phyloP scores from a whole-genome alignment of 2,888 invertebrate species.

The Corythucha ciliata region DNA sequence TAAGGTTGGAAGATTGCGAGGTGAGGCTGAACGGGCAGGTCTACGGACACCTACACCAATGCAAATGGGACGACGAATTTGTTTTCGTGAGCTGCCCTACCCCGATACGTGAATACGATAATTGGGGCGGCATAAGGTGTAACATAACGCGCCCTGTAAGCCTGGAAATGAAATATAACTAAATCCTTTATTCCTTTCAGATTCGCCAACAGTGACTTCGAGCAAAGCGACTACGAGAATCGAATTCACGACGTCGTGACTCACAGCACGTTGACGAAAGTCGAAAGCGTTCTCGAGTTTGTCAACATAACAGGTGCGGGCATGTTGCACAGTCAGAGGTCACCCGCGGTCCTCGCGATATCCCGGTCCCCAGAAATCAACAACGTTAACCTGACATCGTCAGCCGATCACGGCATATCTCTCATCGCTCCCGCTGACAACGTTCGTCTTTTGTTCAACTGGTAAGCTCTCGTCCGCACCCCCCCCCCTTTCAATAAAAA shows the following conservation, averaged over 20 bases:
- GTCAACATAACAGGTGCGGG: slow-evolving; percentile 88
- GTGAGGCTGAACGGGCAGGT: slow-evolving; percentile 78
- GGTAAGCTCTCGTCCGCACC: slow-evolving; percentile 36
- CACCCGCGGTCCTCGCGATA: slow-evolving; percentile 83
- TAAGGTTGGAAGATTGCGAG: slow-evolving; percentile 69
- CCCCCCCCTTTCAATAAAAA: neutral
- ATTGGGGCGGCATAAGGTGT: slow-evolving; percentile 87
- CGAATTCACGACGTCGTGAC: slow-evolving; percentile 72
- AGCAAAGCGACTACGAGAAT: slow-evolving; percentile 72
- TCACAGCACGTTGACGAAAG: slow-evolving; percentile 57
- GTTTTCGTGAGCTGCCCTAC: slow-evolving; percentile 93
- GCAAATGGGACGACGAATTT: slow-evolving; percentile 81
- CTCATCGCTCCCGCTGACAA: slow-evolving; percentile 76
- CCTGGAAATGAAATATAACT: neutral
- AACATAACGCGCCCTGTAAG: neutral
- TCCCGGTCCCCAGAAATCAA: slow-evolving; percentile 73
- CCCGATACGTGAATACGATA: slow-evolving; percentile 54
- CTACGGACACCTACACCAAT: slow-evolving; percentile 73
- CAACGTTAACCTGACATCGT: slow-evolving; percentile 70
- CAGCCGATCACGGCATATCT: slow-evolving; percentile 87
- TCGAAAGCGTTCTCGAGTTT: slow-evolving; percentile 68
- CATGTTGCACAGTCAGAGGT: slow-evolving; percentile 87
- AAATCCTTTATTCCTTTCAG: slow-evolving; percentile 41
- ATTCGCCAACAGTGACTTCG: slow-evolving; percentile 81
- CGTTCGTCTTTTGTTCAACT: slow-evolving; percentile 62